Base-by-base conservation (phyloP, 2,113 vertebrate species). In the Crotalus viridis region DNA sequence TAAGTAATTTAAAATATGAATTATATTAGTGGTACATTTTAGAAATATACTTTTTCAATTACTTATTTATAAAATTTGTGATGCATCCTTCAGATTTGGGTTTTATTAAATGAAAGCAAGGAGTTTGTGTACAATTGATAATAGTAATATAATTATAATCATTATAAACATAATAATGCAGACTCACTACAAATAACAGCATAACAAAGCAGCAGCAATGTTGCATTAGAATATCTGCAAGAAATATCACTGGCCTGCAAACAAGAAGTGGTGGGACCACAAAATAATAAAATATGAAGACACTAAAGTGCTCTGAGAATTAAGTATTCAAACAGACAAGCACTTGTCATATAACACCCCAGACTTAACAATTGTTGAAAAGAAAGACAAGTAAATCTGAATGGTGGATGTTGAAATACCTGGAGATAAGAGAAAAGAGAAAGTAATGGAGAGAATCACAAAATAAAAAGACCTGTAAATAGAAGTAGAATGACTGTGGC, bases 1-100 rank as follows among this genome's bases (percentile, higher is more conserved):
- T 98, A 97, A 98, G 97, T 98, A 64, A 94, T 61, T 89, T 91
- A 54, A 88, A 86, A 43, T 81, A 39, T 22, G 33, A 43, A 81
- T 81, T 81, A 81, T 81, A 43, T 81, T 81, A 81, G 74, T 81
- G 17, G n/a, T 81, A 19, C 15, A 81, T 81, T 81, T 81, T 81
- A 81, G 5, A 81, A 81, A 39, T 81, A 43, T 21, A 81, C 17
- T 81, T 39, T 81, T 81, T 81, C 74, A 43, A 3, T 43, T 81
- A 81, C 10, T n/a, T 64, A 64, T 81, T 43, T 81, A 43, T 81
- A 43, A 81, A 81, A 9, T 81, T 43, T 81, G 74, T 7, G 33
- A 21, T 1, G 17, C 8, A 7, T 10, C 74, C 17, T 81, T 81
- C 19, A 81, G 33, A 81, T 39, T 81, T 81, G 33, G 17, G 19